A percentile compares a stretch with the other conserved stretches of the same genome.
Conservation (phyloP, 1,140 invertebrate species). For the Semibalanus balanoides region DNA sequence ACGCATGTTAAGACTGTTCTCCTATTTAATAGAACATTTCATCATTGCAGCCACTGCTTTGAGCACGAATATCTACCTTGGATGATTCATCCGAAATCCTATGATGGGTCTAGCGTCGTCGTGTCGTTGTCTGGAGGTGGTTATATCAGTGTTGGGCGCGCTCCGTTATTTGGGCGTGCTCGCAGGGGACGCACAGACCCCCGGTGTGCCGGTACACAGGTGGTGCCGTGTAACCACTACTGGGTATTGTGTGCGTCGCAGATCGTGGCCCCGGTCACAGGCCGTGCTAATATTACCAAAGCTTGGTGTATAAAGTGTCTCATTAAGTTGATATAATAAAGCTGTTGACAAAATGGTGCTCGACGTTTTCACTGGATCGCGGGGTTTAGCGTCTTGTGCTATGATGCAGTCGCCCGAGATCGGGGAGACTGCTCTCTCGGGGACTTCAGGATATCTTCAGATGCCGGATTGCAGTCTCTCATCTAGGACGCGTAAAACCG, state of each 20-base stretch:
- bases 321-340: constrained; percentile 3
- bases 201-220: no score
- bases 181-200: no score
- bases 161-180: background rate
- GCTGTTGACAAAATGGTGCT: background rate
- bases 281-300: background rate
- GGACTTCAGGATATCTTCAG: background rate
- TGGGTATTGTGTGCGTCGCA: no score
- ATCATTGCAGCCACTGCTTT: background rate
- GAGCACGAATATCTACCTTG: background rate
- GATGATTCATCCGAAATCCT: background rate
- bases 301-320: background rate
- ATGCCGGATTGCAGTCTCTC: background rate
- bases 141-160: background rate
- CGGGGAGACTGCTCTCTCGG: background rate
- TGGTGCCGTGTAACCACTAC: no score
- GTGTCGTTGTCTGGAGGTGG: background rate
- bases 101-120: background rate
- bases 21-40: background rate
- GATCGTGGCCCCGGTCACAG: no score
- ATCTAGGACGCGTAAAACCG: background rate
- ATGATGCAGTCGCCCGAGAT: background rate
- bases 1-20: background rate
- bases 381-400: background rate
- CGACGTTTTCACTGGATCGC: background rate